phyloP scores from a whole-genome alignment of 2,113 vertebrate species.

The Pao palembangensis region DNA sequence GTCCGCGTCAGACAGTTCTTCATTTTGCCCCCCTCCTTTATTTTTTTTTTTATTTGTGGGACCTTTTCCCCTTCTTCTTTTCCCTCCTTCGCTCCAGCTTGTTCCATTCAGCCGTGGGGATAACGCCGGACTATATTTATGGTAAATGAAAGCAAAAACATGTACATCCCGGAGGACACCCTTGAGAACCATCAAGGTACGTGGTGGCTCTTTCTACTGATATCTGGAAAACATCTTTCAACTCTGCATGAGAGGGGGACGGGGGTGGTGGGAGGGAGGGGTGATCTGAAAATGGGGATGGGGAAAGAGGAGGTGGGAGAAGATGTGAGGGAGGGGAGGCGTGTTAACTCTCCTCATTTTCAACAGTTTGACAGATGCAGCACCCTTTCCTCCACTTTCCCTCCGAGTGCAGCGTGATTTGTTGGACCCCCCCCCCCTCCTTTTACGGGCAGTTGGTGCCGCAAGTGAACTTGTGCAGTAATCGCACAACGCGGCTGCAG shows the following conservation, averaged over 20 bases:
- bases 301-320: constrained; percentile 3
- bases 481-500: constrained; percentile 39
- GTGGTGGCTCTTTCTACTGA: constrained; percentile 34
- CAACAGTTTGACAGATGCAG: constrained; percentile 62
- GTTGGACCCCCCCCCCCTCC: background rate
- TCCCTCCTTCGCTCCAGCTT: constrained; percentile 19
- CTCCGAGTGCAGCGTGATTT: constrained; percentile 12
- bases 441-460: constrained; percentile 32
- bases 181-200: constrained; percentile 76
- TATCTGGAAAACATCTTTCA: constrained; percentile 45
- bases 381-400: constrained; percentile 35
- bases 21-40: constrained; percentile 36
- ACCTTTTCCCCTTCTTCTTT: constrained; percentile 13
- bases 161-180: constrained; percentile 76
- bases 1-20: constrained; percentile 62
- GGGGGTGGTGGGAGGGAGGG: background rate
- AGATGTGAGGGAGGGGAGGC: background rate
- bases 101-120: constrained; percentile 62
- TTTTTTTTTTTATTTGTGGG: constrained; percentile 62
- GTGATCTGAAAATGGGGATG: constrained; percentile 53
- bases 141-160: constrained; percentile 78
- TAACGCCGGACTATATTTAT: constrained; percentile 74
- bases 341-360: constrained; percentile 36
- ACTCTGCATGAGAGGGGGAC: constrained; percentile 37
- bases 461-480: constrained; percentile 40